Percentiles rank a stretch among this genome's conserved stretches.
phyloP scores from a whole-genome alignment of 35 echinoderm and acorn worm genomes.

The Amphiura filiformis region DNA sequence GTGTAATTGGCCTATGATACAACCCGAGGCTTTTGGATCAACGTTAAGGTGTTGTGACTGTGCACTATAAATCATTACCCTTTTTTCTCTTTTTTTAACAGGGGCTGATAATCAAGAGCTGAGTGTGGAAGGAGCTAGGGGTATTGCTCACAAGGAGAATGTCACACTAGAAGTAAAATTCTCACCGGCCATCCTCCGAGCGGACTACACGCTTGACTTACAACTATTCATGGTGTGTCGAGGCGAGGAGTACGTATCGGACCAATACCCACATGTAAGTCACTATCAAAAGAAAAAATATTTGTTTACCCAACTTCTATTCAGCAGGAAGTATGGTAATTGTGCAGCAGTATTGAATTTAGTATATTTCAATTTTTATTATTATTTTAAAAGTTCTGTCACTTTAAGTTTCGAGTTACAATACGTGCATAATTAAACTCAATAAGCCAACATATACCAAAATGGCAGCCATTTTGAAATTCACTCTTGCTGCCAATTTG shows the following conservation, averaged over 20 bases:
- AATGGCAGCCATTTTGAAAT: too few relatives aligned
- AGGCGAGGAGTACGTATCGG: slow-evolving; percentile 54
- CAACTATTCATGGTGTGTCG: slow-evolving; percentile 80
- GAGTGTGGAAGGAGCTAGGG: slow-evolving; percentile 39
- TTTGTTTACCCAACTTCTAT: background rate
- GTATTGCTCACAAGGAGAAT: slow-evolving; percentile 69
- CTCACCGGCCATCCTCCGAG: slow-evolving; percentile 62
- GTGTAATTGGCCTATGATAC: too few relatives aligned
- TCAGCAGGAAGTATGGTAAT: too few relatives aligned
- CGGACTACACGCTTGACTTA: slow-evolving; percentile 34
- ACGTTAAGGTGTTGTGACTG: too few relatives aligned
- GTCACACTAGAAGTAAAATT: slow-evolving; percentile 76
- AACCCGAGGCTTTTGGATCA: too few relatives aligned
- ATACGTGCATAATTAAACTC: too few relatives aligned
- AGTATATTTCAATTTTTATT: background rate
- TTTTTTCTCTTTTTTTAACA: slow-evolving; percentile 2
- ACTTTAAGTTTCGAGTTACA: too few relatives aligned
- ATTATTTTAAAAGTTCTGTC: too few relatives aligned
- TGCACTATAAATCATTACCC: too few relatives aligned
- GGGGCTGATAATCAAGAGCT: slow-evolving; percentile 63
- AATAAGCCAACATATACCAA: too few relatives aligned
- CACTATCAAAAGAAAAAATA: background rate
- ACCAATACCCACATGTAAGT: slow-evolving; percentile 46
- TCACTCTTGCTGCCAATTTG: too few relatives aligned
- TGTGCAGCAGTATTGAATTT: background rate